phyloP scores from a whole-genome alignment of 2,888 invertebrate species.

The Mythimna albipuncta region DNA sequence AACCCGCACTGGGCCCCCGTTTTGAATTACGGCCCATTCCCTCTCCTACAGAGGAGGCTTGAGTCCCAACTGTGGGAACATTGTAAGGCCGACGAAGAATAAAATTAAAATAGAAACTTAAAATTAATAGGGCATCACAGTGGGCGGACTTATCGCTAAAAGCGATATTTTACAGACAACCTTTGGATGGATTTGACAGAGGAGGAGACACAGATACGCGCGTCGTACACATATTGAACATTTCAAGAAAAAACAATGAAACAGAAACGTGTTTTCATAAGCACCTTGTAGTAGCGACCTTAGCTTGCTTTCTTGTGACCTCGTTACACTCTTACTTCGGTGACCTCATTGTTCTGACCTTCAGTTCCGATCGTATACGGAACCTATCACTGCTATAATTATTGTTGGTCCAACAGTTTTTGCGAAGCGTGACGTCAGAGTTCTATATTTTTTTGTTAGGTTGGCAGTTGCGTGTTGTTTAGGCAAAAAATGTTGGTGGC shows the following conservation, averaged over 20 bases:
- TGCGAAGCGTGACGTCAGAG: conserved; percentile 25
- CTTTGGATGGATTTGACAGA: too few species aligned
- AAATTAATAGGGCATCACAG: too few species aligned
- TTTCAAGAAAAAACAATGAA: conserved; percentile 28
- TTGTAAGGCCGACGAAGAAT: too few species aligned
- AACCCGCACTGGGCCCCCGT: too few species aligned
- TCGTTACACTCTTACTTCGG: conserved; percentile 57
- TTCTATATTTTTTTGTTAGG: background rate
- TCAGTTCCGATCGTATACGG: conserved; percentile 52
- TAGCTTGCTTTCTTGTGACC: conserved; percentile 60
- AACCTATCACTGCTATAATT: conserved; percentile 55
- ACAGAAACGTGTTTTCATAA: conserved; percentile 42
- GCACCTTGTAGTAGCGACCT: conserved; percentile 59
- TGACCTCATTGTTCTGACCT: conserved; percentile 58
- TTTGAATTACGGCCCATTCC: too few species aligned
- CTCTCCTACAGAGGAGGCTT: too few species aligned
- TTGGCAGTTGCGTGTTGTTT: conserved; percentile 2
- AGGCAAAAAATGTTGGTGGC: background rate
- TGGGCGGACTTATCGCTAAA: too few species aligned
- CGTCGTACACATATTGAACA: background rate
- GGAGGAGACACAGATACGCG: too few species aligned
- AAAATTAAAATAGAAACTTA: too few species aligned
- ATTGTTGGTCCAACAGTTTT: conserved; percentile 31
- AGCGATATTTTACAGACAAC: too few species aligned
- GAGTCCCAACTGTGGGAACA: too few species aligned